Evolutionary conservation across 1,140 invertebrate species (phyloP).

Genomic region (Drosophila funebris): DNA sequence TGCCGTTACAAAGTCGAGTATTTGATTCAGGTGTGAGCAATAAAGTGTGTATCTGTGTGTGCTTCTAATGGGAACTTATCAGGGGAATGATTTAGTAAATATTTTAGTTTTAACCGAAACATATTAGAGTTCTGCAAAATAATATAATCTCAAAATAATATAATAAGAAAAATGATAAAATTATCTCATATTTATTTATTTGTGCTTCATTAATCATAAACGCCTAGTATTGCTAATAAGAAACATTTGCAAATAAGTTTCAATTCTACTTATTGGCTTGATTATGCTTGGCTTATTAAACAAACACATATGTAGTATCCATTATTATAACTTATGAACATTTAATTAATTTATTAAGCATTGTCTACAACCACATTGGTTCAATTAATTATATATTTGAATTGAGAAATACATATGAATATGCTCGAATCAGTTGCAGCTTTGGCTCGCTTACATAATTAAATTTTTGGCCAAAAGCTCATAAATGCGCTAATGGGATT

Average conservation of each 20-base stretch:
- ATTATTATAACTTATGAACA: constrained; percentile 9
- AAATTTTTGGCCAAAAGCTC: constrained; percentile 28
- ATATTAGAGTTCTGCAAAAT: neutral
- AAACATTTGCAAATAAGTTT: constrained; percentile 5
- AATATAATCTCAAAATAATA: neutral
- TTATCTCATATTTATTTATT: too few relatives aligned
- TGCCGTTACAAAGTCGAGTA: constrained; percentile 19
- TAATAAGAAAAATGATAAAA: neutral
- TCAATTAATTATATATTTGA: neutral
- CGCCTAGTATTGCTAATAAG: too few relatives aligned
- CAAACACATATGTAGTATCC: constrained; percentile 4
- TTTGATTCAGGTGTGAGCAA: neutral
- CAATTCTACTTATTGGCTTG: constrained; percentile 32
- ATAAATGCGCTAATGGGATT: constrained; percentile 47
- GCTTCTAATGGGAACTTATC: neutral
- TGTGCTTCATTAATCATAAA: too few relatives aligned
- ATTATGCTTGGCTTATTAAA: constrained; percentile 5
- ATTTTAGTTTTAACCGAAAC: neutral
- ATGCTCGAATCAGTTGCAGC: neutral
- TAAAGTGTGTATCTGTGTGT: neutral
- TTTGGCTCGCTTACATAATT: constrained; percentile 28
- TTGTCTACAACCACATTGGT: neutral
- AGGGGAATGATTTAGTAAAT: neutral
- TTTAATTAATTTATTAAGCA: neutral
- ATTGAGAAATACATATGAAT: neutral